A percentile compares a stretch with the other conserved stretches of the same genome.
Evolutionary conservation across 2,797 vertebrate genomes (phyloP).

Genomic region (Sphaeramia orbicularis): DNA sequence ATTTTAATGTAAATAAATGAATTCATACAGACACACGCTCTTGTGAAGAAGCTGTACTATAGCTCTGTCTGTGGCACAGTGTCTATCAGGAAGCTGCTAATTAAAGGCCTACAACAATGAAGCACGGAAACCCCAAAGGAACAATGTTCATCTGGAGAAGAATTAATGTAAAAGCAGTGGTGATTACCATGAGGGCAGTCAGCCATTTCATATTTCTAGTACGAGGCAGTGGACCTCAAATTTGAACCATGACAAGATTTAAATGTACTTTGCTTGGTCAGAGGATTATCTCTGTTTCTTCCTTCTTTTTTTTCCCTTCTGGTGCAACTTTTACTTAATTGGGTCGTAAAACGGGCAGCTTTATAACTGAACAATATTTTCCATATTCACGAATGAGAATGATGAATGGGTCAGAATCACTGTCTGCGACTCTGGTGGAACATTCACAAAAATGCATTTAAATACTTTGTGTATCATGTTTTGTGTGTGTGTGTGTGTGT

Average conservation of each 20-base stretch:
- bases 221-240: conserved; percentile 50
- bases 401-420: conserved; percentile 4
- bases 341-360: conserved; percentile 10
- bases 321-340: conserved; percentile 25
- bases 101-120: conserved; percentile 68
- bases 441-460: background rate
- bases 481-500: too few relatives aligned
- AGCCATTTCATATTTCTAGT: conserved; percentile 67
- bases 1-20: conserved; percentile 31
- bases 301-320: background rate
- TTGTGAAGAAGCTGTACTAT: conserved; percentile 11
- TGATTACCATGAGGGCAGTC: conserved; percentile 70
- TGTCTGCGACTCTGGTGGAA: conserved; percentile 10
- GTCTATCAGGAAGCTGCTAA: conserved; percentile 66
- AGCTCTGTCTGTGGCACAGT: conserved; percentile 29
- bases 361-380: conserved; percentile 20
- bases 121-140: conserved; percentile 64
- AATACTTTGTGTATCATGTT: conserved; percentile 3
- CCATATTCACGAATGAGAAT: conserved; percentile 4
- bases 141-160: conserved; percentile 71
- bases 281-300: conserved; percentile 20
- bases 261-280: conserved; percentile 50
- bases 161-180: conserved; percentile 74
- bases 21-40: background rate
- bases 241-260: conserved; percentile 58